Evolutionary conservation across 2,888 invertebrate species (phyloP), one percentile per base, ranked within the genome.

Genomic region (Ctenicera cuprea): DNA sequence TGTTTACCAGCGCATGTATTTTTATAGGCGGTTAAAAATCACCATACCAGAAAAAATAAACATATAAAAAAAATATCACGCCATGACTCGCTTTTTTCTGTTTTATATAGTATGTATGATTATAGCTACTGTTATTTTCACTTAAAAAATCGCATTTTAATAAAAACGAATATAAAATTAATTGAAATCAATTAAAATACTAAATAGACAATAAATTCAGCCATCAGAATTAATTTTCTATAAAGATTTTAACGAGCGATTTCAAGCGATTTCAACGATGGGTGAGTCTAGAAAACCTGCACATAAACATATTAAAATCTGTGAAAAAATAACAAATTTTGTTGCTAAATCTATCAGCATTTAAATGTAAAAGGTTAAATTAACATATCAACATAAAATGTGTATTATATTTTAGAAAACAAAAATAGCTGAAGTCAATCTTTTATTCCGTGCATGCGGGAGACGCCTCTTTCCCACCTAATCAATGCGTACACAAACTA

Each of bases 401-500:
- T n/a, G n/a, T n/a, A n/a, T n/a, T n/a, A n/a, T 30, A n/a, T 26
- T 22, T 22, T n/a, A 9, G 26, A 52, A 52, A 52, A 22, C 20
- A 30, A 48, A 11, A 50, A 52, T 9, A 43, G 45, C 22, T 16
- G 45, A 43, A 18, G 66, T 73, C 61, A 72, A 38, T 33, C 22
- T 38, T 62, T 38, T 30, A 38, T 16, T 69, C 62, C 62, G 14
- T 61, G 12, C 11, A 43, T 63, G 33, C 33, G 26, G 5, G 26
- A 41, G 14, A 52, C 71, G 48, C 64, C 70, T 64, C 22, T 41
- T 63, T 43, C 43, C 38, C 22, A 26, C 63, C 16, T 50, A 63
- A 52, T 62, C 63, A 20, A 64, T 64, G 64, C 43, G 54, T 30
- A 62, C 41, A 71, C 63, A 57, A 63, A 26, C 45, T 43, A 16